Evolutionary conservation across 2,888 invertebrate genomes (phyloP), one percentile per base, ranked within the genome.

Genomic region (Ectemnius lituratus): DNA sequence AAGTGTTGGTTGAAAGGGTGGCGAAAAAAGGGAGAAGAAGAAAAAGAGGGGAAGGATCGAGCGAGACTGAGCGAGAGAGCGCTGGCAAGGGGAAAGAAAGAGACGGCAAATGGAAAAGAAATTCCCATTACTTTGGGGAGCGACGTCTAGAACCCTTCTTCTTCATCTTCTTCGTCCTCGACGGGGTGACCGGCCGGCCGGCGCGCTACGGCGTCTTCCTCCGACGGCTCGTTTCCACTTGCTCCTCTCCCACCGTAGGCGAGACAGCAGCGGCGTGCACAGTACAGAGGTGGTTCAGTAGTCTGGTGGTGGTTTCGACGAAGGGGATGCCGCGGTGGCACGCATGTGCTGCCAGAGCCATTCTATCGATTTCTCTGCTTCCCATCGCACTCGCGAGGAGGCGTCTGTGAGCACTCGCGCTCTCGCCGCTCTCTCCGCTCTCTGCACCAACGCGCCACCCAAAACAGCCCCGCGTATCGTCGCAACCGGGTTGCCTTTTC

Each of bases 391-490:
- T 82, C 89, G 82, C 86, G 75, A 84, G 88, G 84, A 82, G 88
- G 86, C 86, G 89, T 81, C 79, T 14, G 68, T 73, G 82, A 37
- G 37, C 59, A 76, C 83, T 84, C 84, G 84, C 73, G 76, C 67
- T 76, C 80, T 68, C 76, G 80, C 37, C 37, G 37, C 37, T 37
- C 37, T 37, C 37, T 6, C 37, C 37, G 37, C 37, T 37, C 37
- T 37, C 79, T 69, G 78, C 78, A 75, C 68, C 77, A 69, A 73
- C 82, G 81, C 83, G 86, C 85, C 86, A 86, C 86, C 88, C 88
- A 87, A 89, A 90, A 90, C 90, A 89, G 88, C 88, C 87, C 87
- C 87, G 88, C 87, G 87, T 86, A 88, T 85, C 87, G 85, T 87
- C 86, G 85, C 86, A 84, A 83, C 88, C 88, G 86, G 87, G 85